Percentiles rank a stretch among this genome's conserved stretches.
These are phyloP conservation scores for Limnodromus scolopaceus DNA, from an alignment of 2,797 vertebrate genomes.

Conservation along the genomic window DNA sequence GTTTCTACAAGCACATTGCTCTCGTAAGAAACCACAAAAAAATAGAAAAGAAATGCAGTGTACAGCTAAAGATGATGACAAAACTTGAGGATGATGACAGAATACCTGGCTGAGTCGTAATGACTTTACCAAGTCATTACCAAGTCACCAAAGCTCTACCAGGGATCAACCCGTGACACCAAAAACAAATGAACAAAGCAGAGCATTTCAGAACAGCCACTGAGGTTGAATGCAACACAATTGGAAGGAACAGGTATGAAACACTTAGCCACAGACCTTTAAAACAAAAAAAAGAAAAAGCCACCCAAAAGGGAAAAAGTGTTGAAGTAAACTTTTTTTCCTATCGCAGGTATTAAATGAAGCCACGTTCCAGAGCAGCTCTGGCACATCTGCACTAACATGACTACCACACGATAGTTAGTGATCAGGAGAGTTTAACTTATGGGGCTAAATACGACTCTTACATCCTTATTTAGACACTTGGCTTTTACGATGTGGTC, in stretches of 20 bases:
- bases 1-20: background rate
- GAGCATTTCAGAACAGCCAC: background rate
- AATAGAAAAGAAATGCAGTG: background rate
- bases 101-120: background rate
- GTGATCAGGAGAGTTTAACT: background rate
- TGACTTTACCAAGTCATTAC: slow-evolving; percentile 9
- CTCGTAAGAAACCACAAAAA: background rate
- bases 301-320: background rate
- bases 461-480: background rate
- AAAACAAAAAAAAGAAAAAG: background rate
- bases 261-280: background rate
- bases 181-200: background rate
- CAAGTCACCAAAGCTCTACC: background rate
- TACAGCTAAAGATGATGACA: background rate
- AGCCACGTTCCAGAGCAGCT: background rate
- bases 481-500: background rate
- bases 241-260: background rate
- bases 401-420: background rate
- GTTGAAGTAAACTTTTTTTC: background rate
- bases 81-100: background rate
- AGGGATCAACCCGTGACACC: background rate
- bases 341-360: background rate
- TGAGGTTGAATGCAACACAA: background rate
- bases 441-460: background rate
- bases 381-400: background rate